Base-by-base conservation (phyloP, 2,797 vertebrate genomes). In the Trematomus bernacchii region DNA sequence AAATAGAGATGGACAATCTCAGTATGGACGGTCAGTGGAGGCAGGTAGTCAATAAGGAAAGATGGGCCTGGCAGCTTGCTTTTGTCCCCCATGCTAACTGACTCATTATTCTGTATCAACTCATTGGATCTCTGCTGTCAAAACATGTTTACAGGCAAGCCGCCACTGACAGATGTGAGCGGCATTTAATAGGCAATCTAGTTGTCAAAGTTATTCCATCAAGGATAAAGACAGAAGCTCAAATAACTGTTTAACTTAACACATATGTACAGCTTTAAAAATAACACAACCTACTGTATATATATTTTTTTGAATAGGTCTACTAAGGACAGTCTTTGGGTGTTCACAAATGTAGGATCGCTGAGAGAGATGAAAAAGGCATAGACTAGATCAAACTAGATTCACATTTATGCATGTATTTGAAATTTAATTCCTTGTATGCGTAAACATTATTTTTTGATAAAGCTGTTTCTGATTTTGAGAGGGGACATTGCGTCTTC, bases 61-160 rank as follows among this genome's bases (percentile, higher is more conserved):
- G 76, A 85, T 33, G 30, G 68, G 50, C 65, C 66, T 70, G 53
- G 79, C 85, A 79, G 77, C 71, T 77, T 73, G 69, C 47, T 66
- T 69, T 62, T 55, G 0, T 42, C 11, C 30, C 18, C 43, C 47
- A 44, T 58, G 59, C 77, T 85, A 89, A 87, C 78, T 57, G 74
- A 83, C 83, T 89, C 85, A 88, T 91, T 91, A 89, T 86, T 91
- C 80, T 77, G 72, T 84, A 87, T 91, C 81, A 89, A 66, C 84
- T 87, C 81, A 77, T 82, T 79, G 71, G 72, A 85, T 91, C 77
- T 75, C 55, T 73, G 68, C 86, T 87, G 86, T 91, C 89, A 89
- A 89, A 87, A 86, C 77, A 84, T 69, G 80, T 87, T 85, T 87
- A 77, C 82, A 76, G 80, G 80, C 80, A 69, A 77, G 83, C 82